Evolutionary conservation across 2,113 vertebrate genomes (phyloP).

Genomic region (Salvelinus alpinus): DNA sequence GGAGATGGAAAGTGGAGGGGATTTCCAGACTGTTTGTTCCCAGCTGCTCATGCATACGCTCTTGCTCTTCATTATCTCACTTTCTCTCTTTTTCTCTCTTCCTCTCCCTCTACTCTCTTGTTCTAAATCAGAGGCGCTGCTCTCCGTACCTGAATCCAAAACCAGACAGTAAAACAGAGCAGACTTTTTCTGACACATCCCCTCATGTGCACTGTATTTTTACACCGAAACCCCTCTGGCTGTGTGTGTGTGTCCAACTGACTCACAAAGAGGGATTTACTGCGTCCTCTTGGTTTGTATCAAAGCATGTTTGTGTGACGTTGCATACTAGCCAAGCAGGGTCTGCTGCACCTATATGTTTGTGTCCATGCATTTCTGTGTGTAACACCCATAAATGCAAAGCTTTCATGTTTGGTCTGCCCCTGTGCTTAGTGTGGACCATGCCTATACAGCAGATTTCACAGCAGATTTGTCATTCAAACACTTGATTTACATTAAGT

Average conservation of each 20-base stretch:
- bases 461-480: too few relatives aligned
- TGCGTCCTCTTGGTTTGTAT: slow-evolving; percentile 38
- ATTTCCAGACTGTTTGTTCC: slow-evolving; percentile 38
- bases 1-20: slow-evolving; percentile 15
- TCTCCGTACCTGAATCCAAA: not conserved
- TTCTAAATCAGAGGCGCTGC: slow-evolving; percentile 11
- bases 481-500: too few relatives aligned
- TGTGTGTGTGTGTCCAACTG: not conserved
- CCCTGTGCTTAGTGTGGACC: not conserved
- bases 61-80: slow-evolving; percentile 2
- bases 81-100: slow-evolving; percentile 3
- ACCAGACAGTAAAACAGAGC: slow-evolving; percentile 24
- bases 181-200: slow-evolving; percentile 31
- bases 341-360: slow-evolving; percentile 17
- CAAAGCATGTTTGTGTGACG: slow-evolving; percentile 65
- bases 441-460: not conserved
- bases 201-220: slow-evolving; percentile 42
- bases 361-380: too few relatives aligned
- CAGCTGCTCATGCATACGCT: slow-evolving; percentile 34
- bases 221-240: slow-evolving; percentile 33
- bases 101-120: slow-evolving; percentile 5
- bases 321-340: slow-evolving; percentile 17
- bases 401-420: not conserved
- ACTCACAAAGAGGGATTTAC: slow-evolving; percentile 60
- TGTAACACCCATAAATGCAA: slow-evolving; percentile 1